Evolutionary conservation across 2,888 invertebrate species (phyloP).

Genomic region (Tachystola acroxantha): DNA sequence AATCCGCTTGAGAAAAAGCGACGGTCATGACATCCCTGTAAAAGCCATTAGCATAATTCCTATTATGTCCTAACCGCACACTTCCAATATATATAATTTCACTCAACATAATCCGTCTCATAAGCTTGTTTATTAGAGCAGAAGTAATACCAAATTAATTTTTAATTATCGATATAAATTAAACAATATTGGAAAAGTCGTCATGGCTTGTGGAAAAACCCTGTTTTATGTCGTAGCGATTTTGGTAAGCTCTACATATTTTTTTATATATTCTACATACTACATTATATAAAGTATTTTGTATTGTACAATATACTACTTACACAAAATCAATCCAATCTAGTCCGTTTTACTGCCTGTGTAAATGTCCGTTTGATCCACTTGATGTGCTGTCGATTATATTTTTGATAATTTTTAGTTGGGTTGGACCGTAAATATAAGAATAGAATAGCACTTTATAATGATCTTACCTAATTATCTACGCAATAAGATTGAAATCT

Average conservation of each 20-base stretch:
- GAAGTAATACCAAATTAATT: not conserved
- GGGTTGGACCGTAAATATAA: no score
- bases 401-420: no score
- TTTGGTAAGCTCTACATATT: slow-evolving; percentile 19
- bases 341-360: no score
- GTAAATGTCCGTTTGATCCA: no score
- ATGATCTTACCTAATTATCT: no score
- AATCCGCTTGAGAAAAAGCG: not conserved
- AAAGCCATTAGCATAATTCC: slow-evolving; percentile 4
- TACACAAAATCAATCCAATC: no score
- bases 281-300: no score
- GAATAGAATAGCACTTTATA: no score
- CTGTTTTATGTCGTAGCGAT: slow-evolving; percentile 16
- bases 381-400: no score
- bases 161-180: slow-evolving; percentile 5
- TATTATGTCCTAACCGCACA: slow-evolving; percentile 16
- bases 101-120: slow-evolving; percentile 1
- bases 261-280: no score
- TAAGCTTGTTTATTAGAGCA: not conserved
- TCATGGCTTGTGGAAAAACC: slow-evolving; percentile 17
- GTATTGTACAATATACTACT: no score
- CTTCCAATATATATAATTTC: slow-evolving; percentile 30
- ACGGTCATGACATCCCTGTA: not conserved
- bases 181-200: not conserved
- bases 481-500: no score